Percentiles rank a stretch among this genome's conserved stretches.
Conservation (phyloP, 2,888 invertebrate species). For the Clunio marinus region DNA sequence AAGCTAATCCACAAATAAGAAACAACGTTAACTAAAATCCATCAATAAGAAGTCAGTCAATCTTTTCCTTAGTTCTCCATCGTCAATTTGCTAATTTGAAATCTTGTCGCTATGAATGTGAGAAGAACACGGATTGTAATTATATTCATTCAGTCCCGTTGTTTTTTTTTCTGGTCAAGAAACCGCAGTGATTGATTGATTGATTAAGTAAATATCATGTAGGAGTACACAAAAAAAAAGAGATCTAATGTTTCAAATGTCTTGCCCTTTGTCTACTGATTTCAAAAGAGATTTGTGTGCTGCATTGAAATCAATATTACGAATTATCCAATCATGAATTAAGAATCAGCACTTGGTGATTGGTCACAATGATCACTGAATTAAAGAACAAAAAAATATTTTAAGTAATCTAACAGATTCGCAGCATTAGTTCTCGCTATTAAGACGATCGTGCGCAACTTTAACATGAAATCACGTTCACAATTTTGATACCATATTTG, state of each 20-base stretch:
- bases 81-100: conserved; percentile 13
- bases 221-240: neutral
- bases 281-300: too few species aligned
- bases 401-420: too few species aligned
- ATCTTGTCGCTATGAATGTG: neutral
- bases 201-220: neutral
- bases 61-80: neutral
- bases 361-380: too few species aligned
- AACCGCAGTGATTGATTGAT: conserved; percentile 16
- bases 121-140: neutral
- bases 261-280: too few species aligned
- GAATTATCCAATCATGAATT: too few species aligned
- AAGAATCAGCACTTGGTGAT: too few species aligned
- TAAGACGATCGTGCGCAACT: neutral
- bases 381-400: too few species aligned
- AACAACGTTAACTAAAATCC: neutral
- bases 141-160: neutral
- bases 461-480: neutral
- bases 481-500: neutral
- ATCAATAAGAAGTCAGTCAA: neutral
- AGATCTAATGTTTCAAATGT: too few species aligned
- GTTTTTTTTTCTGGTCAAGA: neutral
- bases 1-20: neutral
- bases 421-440: too few species aligned
- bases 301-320: too few species aligned